Conservation (phyloP, 1,140 invertebrate species). For the Plectrocnemia conspersa region DNA sequence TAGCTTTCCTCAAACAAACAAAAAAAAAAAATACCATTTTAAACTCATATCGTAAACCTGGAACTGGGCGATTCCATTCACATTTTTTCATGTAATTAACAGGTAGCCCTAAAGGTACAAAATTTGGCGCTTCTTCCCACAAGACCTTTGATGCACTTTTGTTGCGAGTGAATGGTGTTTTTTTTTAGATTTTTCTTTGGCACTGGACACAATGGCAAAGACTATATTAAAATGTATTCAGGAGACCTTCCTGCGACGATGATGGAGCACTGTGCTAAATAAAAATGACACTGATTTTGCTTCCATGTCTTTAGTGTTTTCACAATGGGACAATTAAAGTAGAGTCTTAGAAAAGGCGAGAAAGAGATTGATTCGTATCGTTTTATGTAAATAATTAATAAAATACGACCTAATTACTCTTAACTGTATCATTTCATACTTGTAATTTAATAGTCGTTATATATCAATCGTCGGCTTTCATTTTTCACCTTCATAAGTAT, state of each 20-base stretch:
- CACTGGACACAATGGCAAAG: conserved; percentile 17
- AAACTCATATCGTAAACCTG: too few species aligned
- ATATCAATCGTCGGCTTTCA: too few species aligned
- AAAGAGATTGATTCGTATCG: conserved; percentile 15
- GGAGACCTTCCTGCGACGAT: conserved; percentile 18
- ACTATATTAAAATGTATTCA: conserved; percentile 36
- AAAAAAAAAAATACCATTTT: too few species aligned
- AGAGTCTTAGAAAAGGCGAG: conserved; percentile 2
- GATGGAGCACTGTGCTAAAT: conserved; percentile 33
- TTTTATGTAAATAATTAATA: too few species aligned
- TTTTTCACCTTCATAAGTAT: too few species aligned
- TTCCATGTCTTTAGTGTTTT: conserved; percentile 7
- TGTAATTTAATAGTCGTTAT: too few species aligned
- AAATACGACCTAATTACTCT: too few species aligned
- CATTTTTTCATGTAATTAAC: not conserved
- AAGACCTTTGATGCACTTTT: conserved; percentile 21
- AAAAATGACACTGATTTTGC: conserved; percentile 23
- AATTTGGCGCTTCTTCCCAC: too few species aligned
- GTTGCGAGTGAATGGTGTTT: conserved; percentile 24
- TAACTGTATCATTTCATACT: too few species aligned
- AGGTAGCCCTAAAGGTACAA: too few species aligned
- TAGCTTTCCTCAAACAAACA: too few species aligned
- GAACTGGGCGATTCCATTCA: not conserved
- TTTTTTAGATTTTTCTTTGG: conserved; percentile 15
- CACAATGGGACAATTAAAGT: conserved; percentile 16